Evolutionary conservation across 2,113 vertebrate species (phyloP), one percentile per base, ranked within the genome.

Genomic region (Pteronura brasiliensis): DNA sequence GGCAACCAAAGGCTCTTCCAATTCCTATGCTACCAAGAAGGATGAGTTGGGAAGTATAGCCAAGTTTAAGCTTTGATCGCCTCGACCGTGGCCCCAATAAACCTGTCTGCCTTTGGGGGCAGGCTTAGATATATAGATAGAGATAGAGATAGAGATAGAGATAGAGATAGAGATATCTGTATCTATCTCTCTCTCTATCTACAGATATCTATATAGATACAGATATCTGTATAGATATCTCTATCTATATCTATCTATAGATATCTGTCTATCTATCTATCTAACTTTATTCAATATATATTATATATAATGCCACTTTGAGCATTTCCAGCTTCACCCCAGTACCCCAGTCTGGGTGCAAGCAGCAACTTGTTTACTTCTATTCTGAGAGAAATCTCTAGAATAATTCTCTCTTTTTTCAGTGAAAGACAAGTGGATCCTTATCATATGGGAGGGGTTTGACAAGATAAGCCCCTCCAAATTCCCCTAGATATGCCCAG

Each of bases 11-110:
- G 99, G 99, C 92, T 99, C 99, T 6, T 99, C 99, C 94, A 99
- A 99, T 98, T 99, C 99, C 5, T 99, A 99, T 1, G 99, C 99
- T 97, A 99, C 99, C 99, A 99, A 99, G 99, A 99, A 99, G 96
- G 99, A 99, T 2, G 99, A 99, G 98, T 98, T 99, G 99, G 99
- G 99, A 97, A 99, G 99, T 96, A 99, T 99, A 90, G 99, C 99
- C 98, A 99, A 99, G 96, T 99, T 99, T 95, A 99, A 99, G 99
- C 99, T 99, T 98, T 99, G 99, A 99, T 29, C 1, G 0, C 42
- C 27, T 44, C 0, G 63, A 6, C 29, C 8, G 12, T 36, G 44
- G 94, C 57, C 61, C 34, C 47, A 98, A 98, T 98, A 98, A 98
- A 97, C 3, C 27, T 77, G 31, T 76, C 29, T 85, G 61, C 49